phyloP scores from a whole-genome alignment of 2,113 vertebrate genomes.

The Xiphophorus couchianus region DNA sequence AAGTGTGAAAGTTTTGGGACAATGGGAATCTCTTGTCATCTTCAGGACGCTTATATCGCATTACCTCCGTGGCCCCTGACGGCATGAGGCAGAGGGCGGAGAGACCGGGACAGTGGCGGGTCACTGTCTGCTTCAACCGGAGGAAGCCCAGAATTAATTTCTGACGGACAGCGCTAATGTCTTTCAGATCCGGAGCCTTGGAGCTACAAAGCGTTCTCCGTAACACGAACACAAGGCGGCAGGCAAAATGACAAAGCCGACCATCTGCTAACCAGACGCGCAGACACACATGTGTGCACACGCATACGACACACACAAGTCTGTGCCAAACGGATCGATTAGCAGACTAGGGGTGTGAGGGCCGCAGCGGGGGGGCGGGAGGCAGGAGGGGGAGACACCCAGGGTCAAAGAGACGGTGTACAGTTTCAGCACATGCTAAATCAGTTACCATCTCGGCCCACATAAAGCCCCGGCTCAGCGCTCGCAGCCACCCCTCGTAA shows the following conservation, averaged over 20 bases:
- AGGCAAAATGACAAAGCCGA: constrained; percentile 64
- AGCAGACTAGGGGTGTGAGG: constrained; percentile 75
- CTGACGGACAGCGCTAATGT: constrained; percentile 77
- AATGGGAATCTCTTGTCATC: constrained; percentile 70
- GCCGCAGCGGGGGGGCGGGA: constrained; percentile 69
- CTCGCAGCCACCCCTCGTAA: constrained; percentile 69
- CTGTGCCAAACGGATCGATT: constrained; percentile 82
- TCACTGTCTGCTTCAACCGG: constrained; percentile 58
- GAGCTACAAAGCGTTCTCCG: constrained; percentile 70
- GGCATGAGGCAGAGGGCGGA: constrained; percentile 64
- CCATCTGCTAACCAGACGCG: constrained; percentile 81
- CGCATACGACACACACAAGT: constrained; percentile 53
- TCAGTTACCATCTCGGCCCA: constrained; percentile 77
- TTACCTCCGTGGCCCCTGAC: constrained; percentile 68
- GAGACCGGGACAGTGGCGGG: constrained; percentile 46
- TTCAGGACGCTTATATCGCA: constrained; percentile 56
- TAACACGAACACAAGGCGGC: constrained; percentile 63
- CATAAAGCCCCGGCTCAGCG: constrained; percentile 68
- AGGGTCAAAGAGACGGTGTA: constrained; percentile 81
- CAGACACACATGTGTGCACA: constrained; percentile 38
- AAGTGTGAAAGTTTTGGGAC: constrained; percentile 70
- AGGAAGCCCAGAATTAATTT: constrained; percentile 76
- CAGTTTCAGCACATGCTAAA: constrained; percentile 83
- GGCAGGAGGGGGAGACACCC: constrained; percentile 73
- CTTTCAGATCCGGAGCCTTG: constrained; percentile 73